phyloP scores from a whole-genome alignment of 2,888 invertebrate species.

The Scaptomyza parva region DNA sequence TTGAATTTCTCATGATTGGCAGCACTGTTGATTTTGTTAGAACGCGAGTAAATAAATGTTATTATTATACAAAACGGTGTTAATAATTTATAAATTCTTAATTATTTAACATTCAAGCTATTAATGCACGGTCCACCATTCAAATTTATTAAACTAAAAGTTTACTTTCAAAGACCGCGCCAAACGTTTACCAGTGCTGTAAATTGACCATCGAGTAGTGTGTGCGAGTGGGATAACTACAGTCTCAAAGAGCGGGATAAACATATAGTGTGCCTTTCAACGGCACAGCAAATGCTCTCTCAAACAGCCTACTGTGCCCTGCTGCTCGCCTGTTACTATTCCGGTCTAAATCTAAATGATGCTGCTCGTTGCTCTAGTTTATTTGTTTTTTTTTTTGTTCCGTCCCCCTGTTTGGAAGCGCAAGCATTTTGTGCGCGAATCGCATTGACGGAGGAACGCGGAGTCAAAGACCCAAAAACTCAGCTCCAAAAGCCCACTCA shows the following conservation, averaged over 20 bases:
- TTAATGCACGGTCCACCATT: not conserved
- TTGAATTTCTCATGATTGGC: not conserved
- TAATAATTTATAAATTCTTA: too few relatives aligned
- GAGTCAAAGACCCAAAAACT: constrained; percentile 19
- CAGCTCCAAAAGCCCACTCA: constrained; percentile 41
- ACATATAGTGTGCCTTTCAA: constrained; percentile 35
- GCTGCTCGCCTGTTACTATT: constrained; percentile 83
- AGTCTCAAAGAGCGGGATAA: constrained; percentile 9
- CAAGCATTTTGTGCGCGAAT: constrained; percentile 50
- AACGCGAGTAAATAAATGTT: too few relatives aligned
- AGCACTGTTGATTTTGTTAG: not conserved
- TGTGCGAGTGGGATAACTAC: constrained; percentile 29
- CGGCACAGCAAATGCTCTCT: constrained; percentile 19
- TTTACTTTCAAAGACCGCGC: constrained; percentile 36
- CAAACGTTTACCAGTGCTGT: constrained; percentile 17
- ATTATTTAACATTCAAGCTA: not conserved
- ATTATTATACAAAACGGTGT: too few relatives aligned
- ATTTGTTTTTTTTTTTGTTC: constrained; percentile 30
- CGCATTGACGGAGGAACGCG: constrained; percentile 50
- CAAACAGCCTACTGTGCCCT: constrained; percentile 24
- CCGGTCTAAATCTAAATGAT: constrained; percentile 85
- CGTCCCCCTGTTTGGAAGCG: constrained; percentile 59
- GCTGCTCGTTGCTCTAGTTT: constrained; percentile 85
- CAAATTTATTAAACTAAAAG: constrained; percentile 9
- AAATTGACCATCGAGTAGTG: constrained; percentile 10